Evolutionary conservation across 2,113 vertebrate species (phyloP).

Genomic region (Narcine bancroftii): DNA sequence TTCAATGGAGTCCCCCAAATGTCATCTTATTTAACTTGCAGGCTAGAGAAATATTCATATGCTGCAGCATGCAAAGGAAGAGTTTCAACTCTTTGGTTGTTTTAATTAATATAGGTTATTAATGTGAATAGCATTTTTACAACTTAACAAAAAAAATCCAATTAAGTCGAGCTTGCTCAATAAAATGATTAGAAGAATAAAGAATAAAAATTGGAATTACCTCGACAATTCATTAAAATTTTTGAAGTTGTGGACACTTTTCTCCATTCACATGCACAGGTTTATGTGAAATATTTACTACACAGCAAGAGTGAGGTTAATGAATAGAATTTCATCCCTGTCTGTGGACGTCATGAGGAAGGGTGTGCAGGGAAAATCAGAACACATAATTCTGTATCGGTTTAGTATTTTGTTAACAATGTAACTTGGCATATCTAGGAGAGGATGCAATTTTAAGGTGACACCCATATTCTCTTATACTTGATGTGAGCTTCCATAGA

Average conservation of each 20-base stretch:
- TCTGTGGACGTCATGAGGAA: neutral
- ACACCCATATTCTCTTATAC: too few species aligned
- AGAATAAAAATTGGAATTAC: constrained; percentile 11
- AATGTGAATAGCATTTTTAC: neutral
- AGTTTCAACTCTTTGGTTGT: neutral
- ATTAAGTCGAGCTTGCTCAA: neutral
- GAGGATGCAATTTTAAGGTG: neutral
- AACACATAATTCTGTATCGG: neutral
- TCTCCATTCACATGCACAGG: neutral
- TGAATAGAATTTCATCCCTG: neutral
- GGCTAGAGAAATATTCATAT: constrained; percentile 25
- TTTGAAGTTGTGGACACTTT: neutral
- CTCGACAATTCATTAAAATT: neutral
- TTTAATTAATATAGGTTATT: constrained; percentile 1
- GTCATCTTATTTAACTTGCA: constrained; percentile 34
- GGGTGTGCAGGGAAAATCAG: neutral
- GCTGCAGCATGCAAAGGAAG: neutral
- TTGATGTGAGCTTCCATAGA: neutral
- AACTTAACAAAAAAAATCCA: neutral
- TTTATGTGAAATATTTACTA: neutral
- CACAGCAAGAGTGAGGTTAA: neutral
- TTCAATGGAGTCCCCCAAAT: constrained; percentile 29
- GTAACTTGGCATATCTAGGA: neutral
- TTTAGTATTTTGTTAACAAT: neutral
- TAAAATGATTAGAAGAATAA: neutral